Evolutionary conservation across 30 jellyfish, hydroid and myxozoan genomes (phyloP).

Genomic region (Haliclystus octoradiatus): DNA sequence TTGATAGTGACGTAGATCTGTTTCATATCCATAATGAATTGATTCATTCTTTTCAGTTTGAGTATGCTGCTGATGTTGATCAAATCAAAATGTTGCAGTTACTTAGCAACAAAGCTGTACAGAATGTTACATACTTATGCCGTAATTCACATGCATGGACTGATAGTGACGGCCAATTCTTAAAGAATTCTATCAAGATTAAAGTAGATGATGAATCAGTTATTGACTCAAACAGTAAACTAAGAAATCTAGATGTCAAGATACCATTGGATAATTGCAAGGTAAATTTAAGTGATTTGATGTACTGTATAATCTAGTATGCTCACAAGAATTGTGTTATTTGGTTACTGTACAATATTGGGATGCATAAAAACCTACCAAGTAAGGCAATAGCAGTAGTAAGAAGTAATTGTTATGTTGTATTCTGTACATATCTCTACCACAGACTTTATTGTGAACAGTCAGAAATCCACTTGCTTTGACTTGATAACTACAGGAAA

Average conservation of each 20-base stretch:
- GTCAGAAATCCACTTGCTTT: too few relatives aligned
- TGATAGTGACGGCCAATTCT: constrained; percentile 8
- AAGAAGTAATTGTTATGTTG: too few relatives aligned
- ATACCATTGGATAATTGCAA: constrained; percentile 62
- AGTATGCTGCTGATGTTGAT: constrained; percentile 73
- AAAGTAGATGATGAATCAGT: constrained; percentile 58
- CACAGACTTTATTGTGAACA: too few relatives aligned
- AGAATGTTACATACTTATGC: constrained; percentile 66
- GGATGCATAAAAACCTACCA: too few relatives aligned
- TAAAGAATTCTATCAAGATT: constrained; percentile 44
- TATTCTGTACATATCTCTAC: too few relatives aligned
- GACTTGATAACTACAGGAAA: too few relatives aligned
- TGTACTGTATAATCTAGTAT: background rate
- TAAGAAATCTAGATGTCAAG: constrained; percentile 21
- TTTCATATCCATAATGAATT: too few relatives aligned
- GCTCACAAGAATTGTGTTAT: background rate
- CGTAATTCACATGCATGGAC: constrained; percentile 69
- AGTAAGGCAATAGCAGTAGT: too few relatives aligned
- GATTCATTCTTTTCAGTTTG: too few relatives aligned
- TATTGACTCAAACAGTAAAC: constrained; percentile 42
- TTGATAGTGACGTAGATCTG: too few relatives aligned
- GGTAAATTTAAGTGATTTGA: constrained; percentile 24
- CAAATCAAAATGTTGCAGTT: constrained; percentile 74
- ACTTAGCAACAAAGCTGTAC: constrained; percentile 70
- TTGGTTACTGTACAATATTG: too few relatives aligned